Evolutionary conservation across 2,113 vertebrate species (phyloP).

Genomic region (Pavo muticus): DNA sequence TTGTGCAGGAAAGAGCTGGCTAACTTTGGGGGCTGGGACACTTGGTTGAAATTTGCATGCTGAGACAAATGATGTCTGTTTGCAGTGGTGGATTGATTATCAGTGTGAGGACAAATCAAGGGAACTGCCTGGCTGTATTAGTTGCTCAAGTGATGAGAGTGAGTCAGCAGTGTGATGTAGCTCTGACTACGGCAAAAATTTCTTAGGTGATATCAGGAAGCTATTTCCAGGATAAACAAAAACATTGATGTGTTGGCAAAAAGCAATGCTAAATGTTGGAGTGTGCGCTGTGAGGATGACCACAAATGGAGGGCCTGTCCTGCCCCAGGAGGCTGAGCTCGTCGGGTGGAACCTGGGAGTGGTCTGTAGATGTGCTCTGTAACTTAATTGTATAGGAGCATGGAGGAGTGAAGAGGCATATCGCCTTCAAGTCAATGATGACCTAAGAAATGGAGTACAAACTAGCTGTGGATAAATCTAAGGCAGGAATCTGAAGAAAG

Average conservation of each 20-base stretch:
- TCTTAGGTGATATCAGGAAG: background rate
- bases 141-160: background rate
- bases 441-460: background rate
- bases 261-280: background rate
- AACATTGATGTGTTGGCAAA: background rate
- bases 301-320: background rate
- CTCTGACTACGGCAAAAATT: background rate
- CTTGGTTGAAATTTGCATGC: background rate
- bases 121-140: background rate
- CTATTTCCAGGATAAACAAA: background rate
- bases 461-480: background rate
- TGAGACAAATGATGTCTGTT: background rate
- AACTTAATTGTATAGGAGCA: background rate
- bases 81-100: background rate
- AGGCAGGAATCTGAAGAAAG: background rate
- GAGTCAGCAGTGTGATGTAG: background rate
- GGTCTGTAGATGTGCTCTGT: background rate
- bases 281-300: background rate
- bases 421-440: background rate
- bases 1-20: background rate
- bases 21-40: background rate
- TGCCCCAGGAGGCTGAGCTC: background rate
- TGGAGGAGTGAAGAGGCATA: background rate
- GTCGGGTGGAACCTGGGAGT: background rate
- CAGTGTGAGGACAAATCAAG: background rate